Percentiles rank a stretch among this genome's conserved stretches.
These are phyloP conservation scores for Hippocampus barbouri DNA, from an alignment of 2,113 vertebrate genomes.

Conservation along the genomic window DNA sequence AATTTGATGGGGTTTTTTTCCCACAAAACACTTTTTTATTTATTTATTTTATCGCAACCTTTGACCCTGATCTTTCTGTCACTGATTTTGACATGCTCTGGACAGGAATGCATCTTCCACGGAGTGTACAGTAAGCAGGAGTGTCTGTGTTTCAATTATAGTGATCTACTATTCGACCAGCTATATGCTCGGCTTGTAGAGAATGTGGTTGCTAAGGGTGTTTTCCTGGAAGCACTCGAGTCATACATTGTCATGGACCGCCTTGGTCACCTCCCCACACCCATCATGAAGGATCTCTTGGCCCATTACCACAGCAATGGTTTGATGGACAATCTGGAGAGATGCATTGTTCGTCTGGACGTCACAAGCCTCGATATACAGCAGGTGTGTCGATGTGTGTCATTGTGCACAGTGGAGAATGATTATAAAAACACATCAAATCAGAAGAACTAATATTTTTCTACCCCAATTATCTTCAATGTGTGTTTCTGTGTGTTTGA, in stretches of 20 bases:
- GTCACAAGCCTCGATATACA: conserved; percentile 96
- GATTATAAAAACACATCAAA: background rate
- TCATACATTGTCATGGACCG: conserved; percentile 89
- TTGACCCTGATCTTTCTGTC: no score
- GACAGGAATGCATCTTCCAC: background rate
- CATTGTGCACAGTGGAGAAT: background rate
- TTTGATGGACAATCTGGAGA: conserved; percentile 91
- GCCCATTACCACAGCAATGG: conserved; percentile 90
- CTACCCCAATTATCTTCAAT: background rate
- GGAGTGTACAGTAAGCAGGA: background rate
- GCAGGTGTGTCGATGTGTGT: conserved; percentile 72
- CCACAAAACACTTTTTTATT: no score
- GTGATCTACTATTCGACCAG: conserved; percentile 91
- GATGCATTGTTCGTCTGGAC: conserved; percentile 95
- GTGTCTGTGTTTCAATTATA: conserved; percentile 36
- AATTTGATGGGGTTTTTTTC: no score
- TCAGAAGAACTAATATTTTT: background rate
- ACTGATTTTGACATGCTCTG: background rate
- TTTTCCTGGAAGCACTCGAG: conserved; percentile 92
- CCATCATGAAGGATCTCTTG: conserved; percentile 92
- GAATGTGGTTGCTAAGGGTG: conserved; percentile 88
- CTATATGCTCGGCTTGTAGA: conserved; percentile 87
- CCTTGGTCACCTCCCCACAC: conserved; percentile 85
- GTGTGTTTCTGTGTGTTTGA: conserved; percentile 39
- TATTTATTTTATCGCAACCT: no score